Evolutionary conservation across 2,797 vertebrate species (phyloP), one percentile per base, ranked within the genome.

Genomic region (Rhinogobio ventralis): DNA sequence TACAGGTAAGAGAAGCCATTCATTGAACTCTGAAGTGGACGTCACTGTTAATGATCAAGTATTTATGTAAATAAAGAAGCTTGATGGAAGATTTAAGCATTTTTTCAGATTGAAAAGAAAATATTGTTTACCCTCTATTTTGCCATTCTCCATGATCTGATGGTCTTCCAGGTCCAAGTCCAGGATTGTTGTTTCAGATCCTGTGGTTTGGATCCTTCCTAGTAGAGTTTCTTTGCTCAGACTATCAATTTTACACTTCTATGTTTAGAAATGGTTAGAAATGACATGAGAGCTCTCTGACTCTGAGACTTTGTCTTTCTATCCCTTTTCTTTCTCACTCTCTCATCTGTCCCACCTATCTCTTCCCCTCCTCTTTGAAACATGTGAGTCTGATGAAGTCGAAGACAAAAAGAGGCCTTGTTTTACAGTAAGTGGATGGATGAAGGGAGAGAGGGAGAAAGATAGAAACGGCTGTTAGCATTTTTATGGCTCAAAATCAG

Each of bases 381-480:
- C 95, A 95, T 95, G 95, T 95, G 95, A 96, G 94, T 94, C 93
- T 92, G 95, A 87, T 95, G 94, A 95, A 94, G 91, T 86, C 67
- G 66, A 90, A 55, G 87, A 96, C 95, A 95, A 95, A 95, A 91
- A 94, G 92, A 81, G 83, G 82, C 94, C 92, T 95, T 96, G 95
- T 95, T 91, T 90, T 91, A 88, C 85, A 30, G 89, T 87, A 87
- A 90, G 85, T 84, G 68, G 90, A 93, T 81, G 78, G 91, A 92
- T 89, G 66, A 57, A 82, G 60, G 81, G 39, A 75, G 73, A n/a
- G 45, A 79, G 84, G 71, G n/a, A 66, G 68, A 42, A 67, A 60
- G 85, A 86, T 74, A 69, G 73, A 62, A 39, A 25, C 57, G 51
- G 79, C 55, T 64, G 39, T 72, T 72, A 49, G 36, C 39, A 79